These are phyloP conservation scores for Trichonephila inaurata DNA, from an alignment of 1,140 invertebrate species.

Conservation along the genomic window DNA sequence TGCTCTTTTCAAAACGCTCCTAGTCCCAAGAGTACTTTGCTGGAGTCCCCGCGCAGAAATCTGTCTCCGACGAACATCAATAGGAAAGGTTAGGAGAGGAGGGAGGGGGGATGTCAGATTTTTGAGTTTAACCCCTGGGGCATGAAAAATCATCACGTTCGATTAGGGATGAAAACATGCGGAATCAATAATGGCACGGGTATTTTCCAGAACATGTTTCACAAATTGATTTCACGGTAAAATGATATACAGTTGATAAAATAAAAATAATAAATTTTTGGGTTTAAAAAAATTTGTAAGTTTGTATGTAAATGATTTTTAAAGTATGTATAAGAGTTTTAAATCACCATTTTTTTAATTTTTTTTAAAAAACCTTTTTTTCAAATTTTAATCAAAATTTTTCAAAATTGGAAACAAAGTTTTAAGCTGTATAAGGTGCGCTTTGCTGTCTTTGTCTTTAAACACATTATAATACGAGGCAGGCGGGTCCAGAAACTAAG, in stretches of 20 bases:
- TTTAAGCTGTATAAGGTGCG: no score
- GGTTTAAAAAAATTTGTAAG: no score
- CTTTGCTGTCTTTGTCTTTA: no score
- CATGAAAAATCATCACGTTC: background rate
- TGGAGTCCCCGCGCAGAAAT: background rate
- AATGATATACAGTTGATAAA: background rate
- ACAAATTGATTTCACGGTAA: background rate
- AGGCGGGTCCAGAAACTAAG: no score
- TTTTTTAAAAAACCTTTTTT: no score
- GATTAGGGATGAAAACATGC: background rate
- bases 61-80: constrained; percentile 14
- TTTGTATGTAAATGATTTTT: no score
- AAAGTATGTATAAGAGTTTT: no score
- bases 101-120: background rate
- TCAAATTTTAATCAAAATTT: no score
- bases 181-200: background rate
- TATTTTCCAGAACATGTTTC: background rate
- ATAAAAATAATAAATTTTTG: no score
- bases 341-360: no score
- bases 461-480: no score
- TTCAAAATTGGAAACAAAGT: no score
- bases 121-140: constrained; percentile 2
- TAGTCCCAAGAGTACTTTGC: background rate
- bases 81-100: background rate
- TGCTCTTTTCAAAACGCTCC: constrained; percentile 48